Evolutionary conservation across 2,113 vertebrate genomes (phyloP).

Genomic region (Lota lota): DNA sequence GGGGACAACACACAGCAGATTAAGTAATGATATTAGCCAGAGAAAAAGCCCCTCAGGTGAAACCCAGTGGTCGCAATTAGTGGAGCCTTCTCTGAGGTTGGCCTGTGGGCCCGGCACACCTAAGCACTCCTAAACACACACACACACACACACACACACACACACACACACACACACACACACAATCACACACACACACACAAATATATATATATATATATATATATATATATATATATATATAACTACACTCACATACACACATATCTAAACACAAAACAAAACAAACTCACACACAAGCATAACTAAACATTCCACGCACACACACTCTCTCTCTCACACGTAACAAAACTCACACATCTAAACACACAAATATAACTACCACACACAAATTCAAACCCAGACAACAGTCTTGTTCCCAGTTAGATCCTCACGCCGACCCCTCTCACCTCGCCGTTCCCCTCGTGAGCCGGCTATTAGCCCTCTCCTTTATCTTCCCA

Average conservation of each 20-base stretch:
- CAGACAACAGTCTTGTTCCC: slow-evolving; percentile 14
- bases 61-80: slow-evolving; percentile 78
- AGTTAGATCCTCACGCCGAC: slow-evolving; percentile 33
- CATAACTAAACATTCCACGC: no score
- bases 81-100: slow-evolving; percentile 59
- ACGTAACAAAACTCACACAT: no score
- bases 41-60: slow-evolving; percentile 67
- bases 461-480: slow-evolving; percentile 24
- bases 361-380: no score
- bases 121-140: slow-evolving; percentile 14
- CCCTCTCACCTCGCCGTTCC: slow-evolving; percentile 19
- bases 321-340: no score
- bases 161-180: slow-evolving; percentile 19
- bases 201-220: slow-evolving; percentile 15
- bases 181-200: background rate
- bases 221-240: background rate
- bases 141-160: slow-evolving; percentile 13
- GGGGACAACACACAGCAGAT: slow-evolving; percentile 75
- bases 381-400: no score
- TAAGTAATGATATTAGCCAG: slow-evolving; percentile 78
- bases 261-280: no score
- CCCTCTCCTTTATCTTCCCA: slow-evolving; percentile 38
- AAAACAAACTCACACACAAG: background rate
- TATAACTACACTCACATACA: background rate
- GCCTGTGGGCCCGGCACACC: slow-evolving; percentile 50